Conservation (phyloP, 2,113 vertebrate species). For the Pitta sordida region DNA sequence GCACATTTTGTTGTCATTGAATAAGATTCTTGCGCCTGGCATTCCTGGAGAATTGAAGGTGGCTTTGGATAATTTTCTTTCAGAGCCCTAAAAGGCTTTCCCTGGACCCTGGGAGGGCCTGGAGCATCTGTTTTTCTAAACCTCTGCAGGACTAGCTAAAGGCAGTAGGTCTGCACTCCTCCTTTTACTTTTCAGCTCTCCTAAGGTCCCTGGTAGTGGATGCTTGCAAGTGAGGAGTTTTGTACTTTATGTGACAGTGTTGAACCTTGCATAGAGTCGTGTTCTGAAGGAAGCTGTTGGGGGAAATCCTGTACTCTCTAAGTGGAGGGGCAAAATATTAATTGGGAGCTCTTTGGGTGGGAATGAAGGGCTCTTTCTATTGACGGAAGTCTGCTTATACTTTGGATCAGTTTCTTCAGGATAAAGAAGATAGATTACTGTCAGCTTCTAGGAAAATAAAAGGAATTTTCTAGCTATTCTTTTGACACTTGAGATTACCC, state of each 20-base stretch:
- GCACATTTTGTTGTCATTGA: background rate
- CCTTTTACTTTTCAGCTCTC: background rate
- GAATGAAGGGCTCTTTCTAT: background rate
- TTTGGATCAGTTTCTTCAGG: background rate
- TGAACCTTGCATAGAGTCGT: rapidly evolving
- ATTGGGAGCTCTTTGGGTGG: background rate
- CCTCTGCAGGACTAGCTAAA: background rate
- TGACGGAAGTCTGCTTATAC: background rate
- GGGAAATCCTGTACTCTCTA: background rate
- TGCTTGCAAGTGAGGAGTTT: background rate
- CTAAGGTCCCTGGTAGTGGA: background rate
- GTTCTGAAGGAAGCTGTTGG: background rate
- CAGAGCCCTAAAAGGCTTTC: background rate
- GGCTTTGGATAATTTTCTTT: background rate
- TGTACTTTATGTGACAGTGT: background rate
- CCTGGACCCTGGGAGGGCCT: background rate
- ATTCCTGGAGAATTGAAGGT: background rate
- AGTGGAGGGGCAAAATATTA: background rate
- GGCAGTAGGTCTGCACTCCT: background rate
- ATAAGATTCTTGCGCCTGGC: background rate
- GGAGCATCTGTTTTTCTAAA: background rate
- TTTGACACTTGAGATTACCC: background rate
- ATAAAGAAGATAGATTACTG: background rate
- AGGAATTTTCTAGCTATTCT: background rate
- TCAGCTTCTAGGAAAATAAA: background rate